A percentile compares a stretch with the other conserved stretches of the same genome.
phyloP scores from a whole-genome alignment of 2,113 vertebrate genomes.

The Spea multiplicata region DNA sequence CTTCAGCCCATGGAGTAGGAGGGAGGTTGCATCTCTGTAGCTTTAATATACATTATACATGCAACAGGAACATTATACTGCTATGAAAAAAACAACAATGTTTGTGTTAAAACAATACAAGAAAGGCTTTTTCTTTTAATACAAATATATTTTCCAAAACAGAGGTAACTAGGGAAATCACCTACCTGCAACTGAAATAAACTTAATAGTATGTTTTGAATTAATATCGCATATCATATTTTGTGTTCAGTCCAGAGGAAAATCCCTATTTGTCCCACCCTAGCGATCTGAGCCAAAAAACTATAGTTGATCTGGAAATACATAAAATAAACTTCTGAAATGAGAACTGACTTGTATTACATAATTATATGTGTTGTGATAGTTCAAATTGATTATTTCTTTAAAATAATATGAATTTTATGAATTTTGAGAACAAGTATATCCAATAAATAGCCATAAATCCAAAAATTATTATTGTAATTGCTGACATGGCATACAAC shows the following conservation, averaged over 20 bases:
- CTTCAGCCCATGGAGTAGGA: too few species aligned
- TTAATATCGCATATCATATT: constrained; percentile 1
- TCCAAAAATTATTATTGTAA: background rate
- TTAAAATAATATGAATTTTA: background rate
- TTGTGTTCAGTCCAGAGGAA: constrained; percentile 26
- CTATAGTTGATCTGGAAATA: background rate
- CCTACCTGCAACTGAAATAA: constrained; percentile 11
- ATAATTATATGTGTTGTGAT: background rate
- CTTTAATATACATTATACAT: too few species aligned
- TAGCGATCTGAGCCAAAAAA: background rate
- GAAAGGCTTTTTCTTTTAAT: too few species aligned
- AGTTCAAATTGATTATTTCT: constrained; percentile 4
- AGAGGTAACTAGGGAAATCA: constrained; percentile 13
- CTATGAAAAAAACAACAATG: too few species aligned
- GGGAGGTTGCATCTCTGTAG: too few species aligned
- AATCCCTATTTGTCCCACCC: constrained; percentile 30
- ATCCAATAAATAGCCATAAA: background rate
- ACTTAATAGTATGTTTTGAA: constrained; percentile 10
- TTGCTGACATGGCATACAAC: background rate
- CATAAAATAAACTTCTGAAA: constrained; percentile 14
- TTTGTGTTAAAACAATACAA: too few species aligned
- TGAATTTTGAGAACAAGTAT: too few species aligned
- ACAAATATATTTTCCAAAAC: too few species aligned
- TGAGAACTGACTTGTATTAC: background rate
- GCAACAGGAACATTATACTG: too few species aligned